These are phyloP conservation scores for Lipophrys pholis DNA, from an alignment of 2,113 vertebrate genomes.

Conservation along the genomic window DNA sequence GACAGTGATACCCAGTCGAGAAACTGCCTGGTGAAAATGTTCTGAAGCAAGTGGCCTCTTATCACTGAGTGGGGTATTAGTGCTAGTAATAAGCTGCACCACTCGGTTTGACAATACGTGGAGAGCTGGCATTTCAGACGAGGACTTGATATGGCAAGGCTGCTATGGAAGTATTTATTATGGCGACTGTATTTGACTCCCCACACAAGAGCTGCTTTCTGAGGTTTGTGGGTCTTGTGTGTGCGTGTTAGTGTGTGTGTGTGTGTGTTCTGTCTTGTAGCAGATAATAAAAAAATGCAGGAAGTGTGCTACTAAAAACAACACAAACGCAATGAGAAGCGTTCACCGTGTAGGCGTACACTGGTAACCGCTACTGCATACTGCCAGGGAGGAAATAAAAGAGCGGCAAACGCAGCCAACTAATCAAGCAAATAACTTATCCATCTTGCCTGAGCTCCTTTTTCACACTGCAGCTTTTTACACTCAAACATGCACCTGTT, in stretches of 20 bases:
- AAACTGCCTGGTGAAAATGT: slow-evolving; percentile 55
- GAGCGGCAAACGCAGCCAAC: slow-evolving; percentile 33
- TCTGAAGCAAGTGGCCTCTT: slow-evolving; percentile 68
- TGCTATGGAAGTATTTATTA: slow-evolving; percentile 58
- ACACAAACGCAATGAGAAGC: slow-evolving; percentile 47
- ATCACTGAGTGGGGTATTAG: slow-evolving; percentile 70
- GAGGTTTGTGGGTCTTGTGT: slow-evolving; percentile 1
- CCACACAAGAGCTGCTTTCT: slow-evolving; percentile 26
- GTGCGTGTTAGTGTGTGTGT: slow-evolving; percentile 34
- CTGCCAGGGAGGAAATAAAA: slow-evolving; percentile 22
- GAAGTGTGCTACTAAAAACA: slow-evolving; percentile 51
- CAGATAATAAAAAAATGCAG: slow-evolving; percentile 59
- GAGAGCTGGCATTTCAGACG: slow-evolving; percentile 66
- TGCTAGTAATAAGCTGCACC: slow-evolving; percentile 67
- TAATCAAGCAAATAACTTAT: slow-evolving; percentile 25
- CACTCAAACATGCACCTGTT: background rate
- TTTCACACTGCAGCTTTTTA: slow-evolving; percentile 7
- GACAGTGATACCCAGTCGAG: slow-evolving; percentile 43
- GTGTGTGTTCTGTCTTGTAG: slow-evolving; percentile 42
- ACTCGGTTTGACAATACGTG: slow-evolving; percentile 70
- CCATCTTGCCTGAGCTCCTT: background rate
- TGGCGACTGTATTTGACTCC: slow-evolving; percentile 57
- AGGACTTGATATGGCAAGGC: slow-evolving; percentile 60
- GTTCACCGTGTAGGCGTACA: slow-evolving; percentile 54
- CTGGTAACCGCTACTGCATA: slow-evolving; percentile 59